Percentiles rank a stretch among this genome's conserved stretches.
Conservation (phyloP, 2,797 vertebrate species). For the Calcarius lapponicus region DNA sequence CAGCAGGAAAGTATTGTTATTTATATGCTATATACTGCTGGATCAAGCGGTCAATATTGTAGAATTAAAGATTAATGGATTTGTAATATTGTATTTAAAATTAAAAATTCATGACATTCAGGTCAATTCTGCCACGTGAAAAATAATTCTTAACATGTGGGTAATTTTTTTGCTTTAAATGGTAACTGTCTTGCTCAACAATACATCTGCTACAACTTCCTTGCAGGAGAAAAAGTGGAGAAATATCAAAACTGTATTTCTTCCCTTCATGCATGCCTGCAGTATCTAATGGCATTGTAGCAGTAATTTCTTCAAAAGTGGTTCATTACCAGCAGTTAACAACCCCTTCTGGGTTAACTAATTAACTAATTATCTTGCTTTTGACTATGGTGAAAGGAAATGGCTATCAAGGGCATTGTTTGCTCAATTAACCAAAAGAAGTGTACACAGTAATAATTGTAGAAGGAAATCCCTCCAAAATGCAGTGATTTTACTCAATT, state of each 20-base stretch:
- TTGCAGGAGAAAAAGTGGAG: not conserved
- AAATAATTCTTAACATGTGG: not conserved
- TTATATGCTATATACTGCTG: not conserved
- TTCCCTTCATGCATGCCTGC: not conserved
- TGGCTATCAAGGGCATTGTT: slow-evolving; percentile 70
- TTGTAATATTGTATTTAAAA: not conserved
- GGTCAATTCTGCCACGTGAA: not conserved
- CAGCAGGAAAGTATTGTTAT: not conserved
- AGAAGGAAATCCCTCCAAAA: slow-evolving; percentile 32
- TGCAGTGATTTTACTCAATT: not conserved
- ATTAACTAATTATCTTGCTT: slow-evolving; percentile 74
- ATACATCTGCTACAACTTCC: not conserved
- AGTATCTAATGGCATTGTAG: slow-evolving; percentile 9
- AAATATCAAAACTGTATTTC: not conserved
- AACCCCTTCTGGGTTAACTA: slow-evolving; percentile 70
- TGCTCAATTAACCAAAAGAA: slow-evolving; percentile 74
- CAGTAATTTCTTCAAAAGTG: slow-evolving; percentile 62
- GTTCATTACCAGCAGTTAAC: slow-evolving; percentile 72
- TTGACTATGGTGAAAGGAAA: slow-evolving; percentile 54
- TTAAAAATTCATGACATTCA: not conserved
- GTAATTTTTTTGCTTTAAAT: not conserved
- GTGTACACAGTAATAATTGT: slow-evolving; percentile 59
- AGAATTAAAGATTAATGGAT: not conserved
- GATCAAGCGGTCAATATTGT: not conserved
- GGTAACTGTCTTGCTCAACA: not conserved